phyloP scores from a whole-genome alignment of 2,797 vertebrate species.

The Lepilemur septentrionalis region DNA sequence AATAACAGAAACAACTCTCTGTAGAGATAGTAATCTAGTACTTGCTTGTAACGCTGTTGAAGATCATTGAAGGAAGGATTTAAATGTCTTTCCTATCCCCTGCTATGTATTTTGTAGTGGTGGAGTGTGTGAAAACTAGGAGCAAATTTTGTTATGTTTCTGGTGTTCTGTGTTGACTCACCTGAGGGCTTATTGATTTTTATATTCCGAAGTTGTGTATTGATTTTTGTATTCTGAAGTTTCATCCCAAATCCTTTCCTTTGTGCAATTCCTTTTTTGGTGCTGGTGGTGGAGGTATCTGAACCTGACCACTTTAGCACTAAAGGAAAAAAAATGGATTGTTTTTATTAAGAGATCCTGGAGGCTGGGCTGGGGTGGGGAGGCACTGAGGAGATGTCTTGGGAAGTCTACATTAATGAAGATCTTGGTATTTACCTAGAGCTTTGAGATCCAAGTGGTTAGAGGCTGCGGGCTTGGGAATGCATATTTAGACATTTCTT shows the following conservation, averaged over 20 bases:
- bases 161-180: background rate
- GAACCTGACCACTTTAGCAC: slow-evolving; percentile 19
- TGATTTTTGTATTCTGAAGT: slow-evolving; percentile 18
- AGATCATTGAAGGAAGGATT: slow-evolving; percentile 7
- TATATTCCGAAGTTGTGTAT: slow-evolving; percentile 15
- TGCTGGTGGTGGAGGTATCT: background rate
- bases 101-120: slow-evolving; percentile 14
- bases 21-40: background rate
- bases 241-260: slow-evolving; percentile 32
- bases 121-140: slow-evolving; percentile 26
- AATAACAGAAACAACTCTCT: slow-evolving; percentile 36
- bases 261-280: background rate
- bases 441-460: background rate
- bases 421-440: background rate
- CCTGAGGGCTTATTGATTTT: slow-evolving; percentile 16
- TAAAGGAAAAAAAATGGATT: background rate
- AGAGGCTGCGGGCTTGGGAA: background rate
- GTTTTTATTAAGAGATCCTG: slow-evolving; percentile 43
- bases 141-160: slow-evolving; percentile 22
- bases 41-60: slow-evolving; percentile 26
- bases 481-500: slow-evolving; percentile 24
- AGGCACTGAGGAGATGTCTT: background rate
- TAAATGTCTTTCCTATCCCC: background rate
- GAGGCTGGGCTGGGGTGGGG: background rate
- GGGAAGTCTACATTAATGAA: background rate